Evolutionary conservation across 2,797 vertebrate species (phyloP).

Genomic region (Cirrhinus mrigala): DNA sequence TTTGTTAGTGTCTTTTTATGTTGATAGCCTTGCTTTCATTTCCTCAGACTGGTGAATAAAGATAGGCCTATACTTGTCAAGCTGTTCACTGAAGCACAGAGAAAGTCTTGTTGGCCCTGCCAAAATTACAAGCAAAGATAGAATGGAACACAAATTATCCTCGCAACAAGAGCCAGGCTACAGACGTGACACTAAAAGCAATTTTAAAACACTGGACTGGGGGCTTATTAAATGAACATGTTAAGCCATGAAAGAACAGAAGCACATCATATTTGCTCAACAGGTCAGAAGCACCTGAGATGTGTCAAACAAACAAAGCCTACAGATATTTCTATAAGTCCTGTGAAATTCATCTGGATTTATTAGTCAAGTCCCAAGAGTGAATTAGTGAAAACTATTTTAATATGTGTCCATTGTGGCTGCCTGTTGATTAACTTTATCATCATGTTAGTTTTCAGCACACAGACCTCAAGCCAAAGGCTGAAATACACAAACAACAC

Average conservation of each 20-base stretch:
- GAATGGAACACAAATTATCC: slow-evolving; percentile 50
- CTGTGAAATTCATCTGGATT: neutral
- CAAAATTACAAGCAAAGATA: slow-evolving; percentile 48
- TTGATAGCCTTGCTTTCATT: slow-evolving; percentile 33
- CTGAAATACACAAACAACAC: neutral
- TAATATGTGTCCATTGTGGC: neutral
- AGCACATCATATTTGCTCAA: slow-evolving; percentile 1
- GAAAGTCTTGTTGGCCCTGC: slow-evolving; percentile 53
- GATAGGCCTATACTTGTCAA: slow-evolving; percentile 50
- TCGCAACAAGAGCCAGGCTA: slow-evolving; percentile 40
- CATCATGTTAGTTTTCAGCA: neutral
- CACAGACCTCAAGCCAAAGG: neutral
- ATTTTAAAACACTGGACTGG: slow-evolving; percentile 28
- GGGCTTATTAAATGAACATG: slow-evolving; percentile 20
- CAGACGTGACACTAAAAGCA: slow-evolving; percentile 23
- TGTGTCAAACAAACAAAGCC: neutral
- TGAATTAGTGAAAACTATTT: neutral
- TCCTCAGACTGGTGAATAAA: slow-evolving; percentile 52
- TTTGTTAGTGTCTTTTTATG: slow-evolving; percentile 7
- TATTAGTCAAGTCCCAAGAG: neutral
- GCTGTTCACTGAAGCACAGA: slow-evolving; percentile 52
- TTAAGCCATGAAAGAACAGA: neutral
- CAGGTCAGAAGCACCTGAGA: neutral
- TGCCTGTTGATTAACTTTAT: neutral
- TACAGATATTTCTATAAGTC: neutral